Percentiles rank a stretch among this genome's conserved stretches.
Conservation (phyloP, 2,113 vertebrate species). For the Vicugna pacos region DNA sequence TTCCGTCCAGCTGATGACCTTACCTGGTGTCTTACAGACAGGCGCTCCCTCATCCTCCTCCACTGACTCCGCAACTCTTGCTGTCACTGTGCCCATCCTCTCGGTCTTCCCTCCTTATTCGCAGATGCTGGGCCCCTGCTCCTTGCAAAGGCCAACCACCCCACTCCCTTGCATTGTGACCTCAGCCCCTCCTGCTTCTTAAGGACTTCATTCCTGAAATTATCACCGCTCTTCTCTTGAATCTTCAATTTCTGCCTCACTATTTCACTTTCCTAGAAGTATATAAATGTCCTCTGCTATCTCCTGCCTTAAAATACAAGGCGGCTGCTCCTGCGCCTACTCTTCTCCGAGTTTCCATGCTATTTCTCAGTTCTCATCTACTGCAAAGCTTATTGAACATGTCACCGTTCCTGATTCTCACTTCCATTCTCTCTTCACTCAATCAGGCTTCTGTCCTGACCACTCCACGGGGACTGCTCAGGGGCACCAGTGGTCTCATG, state of each 20-base stretch:
- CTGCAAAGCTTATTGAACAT: neutral
- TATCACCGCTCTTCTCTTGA: neutral
- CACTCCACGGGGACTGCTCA: neutral
- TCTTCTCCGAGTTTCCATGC: neutral
- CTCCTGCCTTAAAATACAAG: neutral
- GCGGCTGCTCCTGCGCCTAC: neutral
- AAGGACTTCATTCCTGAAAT: neutral
- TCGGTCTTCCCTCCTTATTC: neutral
- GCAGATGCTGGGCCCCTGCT: neutral
- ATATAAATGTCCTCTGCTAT: too few relatives aligned
- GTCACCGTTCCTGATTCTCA: neutral
- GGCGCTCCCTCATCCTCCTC: neutral
- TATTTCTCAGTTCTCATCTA: neutral
- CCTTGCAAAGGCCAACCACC: neutral
- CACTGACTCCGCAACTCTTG: too few relatives aligned
- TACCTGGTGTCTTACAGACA: neutral
- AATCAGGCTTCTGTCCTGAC: neutral
- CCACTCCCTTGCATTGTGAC: too few relatives aligned
- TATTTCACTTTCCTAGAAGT: neutral
- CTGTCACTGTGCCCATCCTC: neutral
- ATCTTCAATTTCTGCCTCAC: neutral
- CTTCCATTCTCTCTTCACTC: neutral
- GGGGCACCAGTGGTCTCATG: neutral
- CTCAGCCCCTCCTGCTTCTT: neutral
- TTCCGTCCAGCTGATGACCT: neutral